Evolutionary conservation across 2,113 vertebrate genomes (phyloP), one percentile per base, ranked within the genome.

Genomic region (Hyperopisus bebe): DNA sequence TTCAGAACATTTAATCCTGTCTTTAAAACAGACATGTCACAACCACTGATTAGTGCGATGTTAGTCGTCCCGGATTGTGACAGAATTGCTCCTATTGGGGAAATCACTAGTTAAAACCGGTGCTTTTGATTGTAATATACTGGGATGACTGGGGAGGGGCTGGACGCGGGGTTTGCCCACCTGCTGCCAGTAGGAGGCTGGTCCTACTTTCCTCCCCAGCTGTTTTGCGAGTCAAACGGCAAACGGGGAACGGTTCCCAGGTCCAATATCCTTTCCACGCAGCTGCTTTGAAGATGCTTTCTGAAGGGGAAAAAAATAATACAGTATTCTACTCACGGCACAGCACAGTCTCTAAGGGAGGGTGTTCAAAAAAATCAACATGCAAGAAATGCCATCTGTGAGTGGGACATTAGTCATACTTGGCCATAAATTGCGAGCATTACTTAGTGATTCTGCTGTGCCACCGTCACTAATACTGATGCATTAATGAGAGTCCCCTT

Each of bases 351-450:
- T 82, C 66, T 8, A 10, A 77, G 44, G 46, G 66, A 19, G 88
- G 88, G n/a, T 35, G 47, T 86, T 51, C 85, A 27, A 48, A 62
- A 88, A 77, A 74, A 88, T 31, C 88, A 48, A 88, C 58, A 47
- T 77, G 70, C 46, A 50, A 77, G 27, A 21, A 44, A 46, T 21
- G 62, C 42, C 31, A 39, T 39, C 88, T 77, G 42, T 27, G 42
- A 50, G 48, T n/a, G 88, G 66, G 66, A 51, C 88, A 77, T 77
- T 80, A 89, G 70, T 19, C 46, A 35, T 74, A 35, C 46, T 50
- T 53, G n/a, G 42, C 58, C 46, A 88, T 70, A 31, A 89, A 89
- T 89, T 27, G n/a, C 15, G n/a, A 44, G 87, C 27, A 31, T 80
- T 77, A 48, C 66, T 53, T 89, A 89, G 47, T 50, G 47, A 39